Evolutionary conservation across 2,888 invertebrate species (phyloP), one percentile per base, ranked within the genome.

Genomic region (Hypomecis punctinalis): DNA sequence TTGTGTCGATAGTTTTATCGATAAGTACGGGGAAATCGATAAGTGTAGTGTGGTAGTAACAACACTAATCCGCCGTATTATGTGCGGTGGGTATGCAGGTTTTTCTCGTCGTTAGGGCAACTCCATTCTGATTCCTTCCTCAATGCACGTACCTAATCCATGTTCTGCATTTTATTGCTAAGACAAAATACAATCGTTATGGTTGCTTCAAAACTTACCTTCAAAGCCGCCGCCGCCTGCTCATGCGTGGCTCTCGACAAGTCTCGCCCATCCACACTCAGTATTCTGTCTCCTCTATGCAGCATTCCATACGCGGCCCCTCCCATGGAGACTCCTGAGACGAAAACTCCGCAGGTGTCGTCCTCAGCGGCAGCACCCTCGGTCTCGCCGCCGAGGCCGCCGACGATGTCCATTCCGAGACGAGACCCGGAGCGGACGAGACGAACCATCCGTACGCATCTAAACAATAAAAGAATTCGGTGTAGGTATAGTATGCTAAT

Each of bases 161-260:
- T 23, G 23, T 23, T 23, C 23, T 23, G 3, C 23, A 2, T 23
- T 23, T 23, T 23, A 23, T 23, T 23, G 23, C 1, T 23, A 23
- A 23, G 23, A 23, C 3, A 23, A 23, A 23, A 23, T 2, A 23
- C 23, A 3, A 23, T 23, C 23, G 23, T 3, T 23, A 23, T 23
- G 3, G 23, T 23, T 23, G 23, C 23, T 23, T 23, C 23, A 23
- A 23, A 40, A 51, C 51, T 63, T 9, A 93, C 93, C 90, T 93
- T 93, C 46, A 93, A 76, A 6, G 93, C 96, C 65, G 96, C 96
- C 3, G 97, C 97, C 0, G 97, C 97, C 77, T 95, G 94, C 78
- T 97, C 97, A 80, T 97, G 97, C 48, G 96, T 96, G 0, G 97
- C 96, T 68, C 95, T 93, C 5, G 96, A 93, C 49, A 97, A 86